Conservation (phyloP, 2,888 invertebrate genomes). For the Patella caerulea region DNA sequence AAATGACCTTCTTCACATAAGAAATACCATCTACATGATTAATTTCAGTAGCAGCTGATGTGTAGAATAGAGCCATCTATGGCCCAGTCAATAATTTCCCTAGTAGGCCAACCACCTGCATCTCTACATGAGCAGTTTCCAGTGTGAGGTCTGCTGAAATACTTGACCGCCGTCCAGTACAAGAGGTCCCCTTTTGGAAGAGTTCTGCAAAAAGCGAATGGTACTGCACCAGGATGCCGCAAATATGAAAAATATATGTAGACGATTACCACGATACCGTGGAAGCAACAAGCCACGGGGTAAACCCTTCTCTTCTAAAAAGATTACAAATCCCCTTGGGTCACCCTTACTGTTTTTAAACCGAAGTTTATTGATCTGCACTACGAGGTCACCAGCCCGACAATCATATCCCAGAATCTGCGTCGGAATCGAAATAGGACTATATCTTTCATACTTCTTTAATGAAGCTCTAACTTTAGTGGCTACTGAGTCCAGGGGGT, state of each 20-base stretch:
- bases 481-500: slow-evolving; percentile 29
- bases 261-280: slow-evolving; percentile 34
- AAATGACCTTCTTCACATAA: not conserved
- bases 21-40: slow-evolving; percentile 20
- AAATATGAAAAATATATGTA: slow-evolving; percentile 37
- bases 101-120: slow-evolving; percentile 31
- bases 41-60: slow-evolving; percentile 15
- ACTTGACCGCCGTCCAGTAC: slow-evolving; percentile 25
- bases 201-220: slow-evolving; percentile 17
- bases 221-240: slow-evolving; percentile 26
- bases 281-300: slow-evolving; percentile 31
- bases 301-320: slow-evolving; percentile 28
- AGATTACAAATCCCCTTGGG: slow-evolving; percentile 33
- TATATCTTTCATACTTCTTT: slow-evolving; percentile 18
- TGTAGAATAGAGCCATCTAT: slow-evolving; percentile 22
- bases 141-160: slow-evolving; percentile 23
- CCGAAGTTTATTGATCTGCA: slow-evolving; percentile 35
- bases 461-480: not conserved
- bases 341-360: slow-evolving; percentile 40
- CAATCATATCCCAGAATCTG: slow-evolving; percentile 34
- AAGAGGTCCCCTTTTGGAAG: slow-evolving; percentile 19
- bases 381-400: slow-evolving; percentile 33
- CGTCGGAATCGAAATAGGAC: slow-evolving; percentile 16
- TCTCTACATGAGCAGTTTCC: slow-evolving; percentile 20
- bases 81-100: slow-evolving; percentile 26